Base-by-base conservation (phyloP, 92 coral and sea anemone species). In the Bergia sp. region DNA sequence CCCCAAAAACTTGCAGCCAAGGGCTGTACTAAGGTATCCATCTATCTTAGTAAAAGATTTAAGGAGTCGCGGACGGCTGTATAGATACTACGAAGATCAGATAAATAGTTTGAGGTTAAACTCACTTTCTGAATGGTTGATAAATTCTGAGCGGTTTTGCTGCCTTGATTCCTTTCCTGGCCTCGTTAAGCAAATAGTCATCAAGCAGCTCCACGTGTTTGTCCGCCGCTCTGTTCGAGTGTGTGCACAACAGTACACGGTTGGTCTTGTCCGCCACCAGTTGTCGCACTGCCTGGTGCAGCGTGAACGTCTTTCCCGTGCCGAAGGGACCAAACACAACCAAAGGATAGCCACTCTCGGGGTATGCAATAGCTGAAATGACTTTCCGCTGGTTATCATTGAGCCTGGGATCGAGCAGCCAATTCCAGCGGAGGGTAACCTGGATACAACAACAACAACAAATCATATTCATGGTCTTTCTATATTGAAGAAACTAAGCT, bases 291-390 rank as follows among this genome's bases (percentile, higher is more conserved):
- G 98, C 96, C 85, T 94, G 95, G 88, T 90, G 92, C 57, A 97
- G 80, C 0, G 98, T 95, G 91, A 94, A 94, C 23, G 99, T 95
- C 76, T 97, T 97, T 38, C 99, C 99, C 55, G 99, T 95, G n/a
- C 99, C 99, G 86, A 97, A 97, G 20, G 99, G 99, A 7, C 99
- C 99, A 76, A 95, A 94, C 39, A 97, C 92, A 5, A 97, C 97
- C 64, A 97, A 85, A 0, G 99, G 99, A 36, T 96, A 95, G 23
- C 94, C 81, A 44, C 92, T 89, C 69, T 65, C 92, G 3, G 66
- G 79, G 0, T 64, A 61, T 0, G 87, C 93, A 67, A 94, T 91
- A 40, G 93, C 83, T 41, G 86, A 82, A 73, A 94, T 91, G 43
- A 94, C 95, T 11, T 44, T 64, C 78, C 75, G 75, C 81, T 94